Conservation (phyloP, 2,113 vertebrate species). For the Chlamydotis undulata region DNA sequence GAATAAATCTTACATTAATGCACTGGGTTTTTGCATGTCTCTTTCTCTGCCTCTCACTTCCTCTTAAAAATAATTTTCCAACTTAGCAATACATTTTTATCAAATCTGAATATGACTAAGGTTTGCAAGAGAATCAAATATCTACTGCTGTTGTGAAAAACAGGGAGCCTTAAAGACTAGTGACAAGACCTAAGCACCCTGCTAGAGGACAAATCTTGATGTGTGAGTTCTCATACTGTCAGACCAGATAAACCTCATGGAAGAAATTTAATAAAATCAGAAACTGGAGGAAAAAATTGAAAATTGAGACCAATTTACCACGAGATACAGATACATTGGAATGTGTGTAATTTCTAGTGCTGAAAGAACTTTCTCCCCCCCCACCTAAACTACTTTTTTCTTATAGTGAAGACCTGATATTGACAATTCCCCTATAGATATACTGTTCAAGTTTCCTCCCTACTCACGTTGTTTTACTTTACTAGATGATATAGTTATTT, state of each 20-base stretch:
- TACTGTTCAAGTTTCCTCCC: background rate
- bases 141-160: background rate
- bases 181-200: background rate
- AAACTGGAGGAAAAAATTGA: background rate
- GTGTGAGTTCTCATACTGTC: background rate
- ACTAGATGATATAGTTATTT: background rate
- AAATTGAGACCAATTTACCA: background rate
- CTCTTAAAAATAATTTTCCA: background rate
- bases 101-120: background rate
- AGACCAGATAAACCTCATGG: background rate
- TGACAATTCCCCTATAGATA: too few species aligned
- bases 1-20: background rate
- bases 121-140: background rate
- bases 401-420: background rate
- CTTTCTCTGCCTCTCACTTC: background rate
- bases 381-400: background rate
- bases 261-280: background rate
- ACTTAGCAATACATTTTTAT: background rate
- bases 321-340: fast-evolving
- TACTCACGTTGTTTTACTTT: background rate
- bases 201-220: background rate
- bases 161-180: background rate
- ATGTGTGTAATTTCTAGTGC: background rate
- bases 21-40: background rate
- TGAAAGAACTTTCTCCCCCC: background rate